Base-by-base conservation (phyloP, 1,140 invertebrate genomes). In the Grapholita molesta region DNA sequence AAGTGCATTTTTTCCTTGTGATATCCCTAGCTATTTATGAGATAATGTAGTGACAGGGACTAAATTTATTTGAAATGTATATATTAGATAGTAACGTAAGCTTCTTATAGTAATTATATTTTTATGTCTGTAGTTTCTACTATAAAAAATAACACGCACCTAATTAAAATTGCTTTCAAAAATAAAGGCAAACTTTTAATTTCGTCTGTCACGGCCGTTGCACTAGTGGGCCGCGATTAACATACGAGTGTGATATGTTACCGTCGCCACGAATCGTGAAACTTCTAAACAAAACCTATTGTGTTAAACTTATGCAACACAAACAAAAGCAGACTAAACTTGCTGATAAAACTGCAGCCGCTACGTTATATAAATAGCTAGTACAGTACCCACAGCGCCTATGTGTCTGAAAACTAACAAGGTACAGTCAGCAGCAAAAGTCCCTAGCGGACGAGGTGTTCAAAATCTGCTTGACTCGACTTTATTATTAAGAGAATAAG, bases 221-320 rank as follows among this genome's bases (percentile, higher is more conserved):
- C 53, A 25, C 74, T 80, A 73, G 53, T 82, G 75, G 80, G 76
- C 38, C 82, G 76, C 69, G 65, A 79, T 84, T 82, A 77, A 78
- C 74, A 80, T 82, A 69, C 67, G 28, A 23, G 15, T 23, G 24
- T 18, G 30, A 48, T 48, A 72, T 71, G 55, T 71, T 72, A 64
- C 76, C 75, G 76, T 69, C 64, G 30, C 42, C 24, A 23, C 61
- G 38, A 32, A 68, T 67, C 67, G 35, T 69, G 66, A 76, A 77
- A 75, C 73, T 75, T 66, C 70, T 68, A 76, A 79, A 78, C 74
- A 61, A 61, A 61, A 61, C 33, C 70, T 78, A 79, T 78, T 79
- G 70, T 82, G 68, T 73, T 74, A 72, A 75, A 76, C 67, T 75
- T 72, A 79, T 69, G 71, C 71, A 77, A 73, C 30, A 15, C n/a